A percentile compares a stretch with the other conserved stretches of the same genome.
These are phyloP conservation scores for Tauraco erythrolophus DNA, from an alignment of 2,113 vertebrate genomes.

Conservation along the genomic window DNA sequence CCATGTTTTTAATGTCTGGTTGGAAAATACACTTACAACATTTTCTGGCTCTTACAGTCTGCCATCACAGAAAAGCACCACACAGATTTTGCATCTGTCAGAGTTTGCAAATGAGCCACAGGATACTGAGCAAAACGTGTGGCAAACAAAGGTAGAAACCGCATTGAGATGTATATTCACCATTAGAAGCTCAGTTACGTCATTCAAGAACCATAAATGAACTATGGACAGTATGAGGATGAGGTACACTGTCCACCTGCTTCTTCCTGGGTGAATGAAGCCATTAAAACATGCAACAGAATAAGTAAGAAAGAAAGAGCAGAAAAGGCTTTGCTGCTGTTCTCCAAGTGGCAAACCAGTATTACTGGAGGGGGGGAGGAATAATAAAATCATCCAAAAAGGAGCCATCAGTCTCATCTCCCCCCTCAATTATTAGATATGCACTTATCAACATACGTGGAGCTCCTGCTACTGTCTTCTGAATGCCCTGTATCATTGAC, in stretches of 20 bases:
- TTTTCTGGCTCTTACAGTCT: conserved; percentile 17
- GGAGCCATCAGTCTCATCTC: neutral
- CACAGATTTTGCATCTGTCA: neutral
- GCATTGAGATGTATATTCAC: neutral
- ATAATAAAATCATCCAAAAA: neutral
- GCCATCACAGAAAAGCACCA: conserved; percentile 31
- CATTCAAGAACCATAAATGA: neutral
- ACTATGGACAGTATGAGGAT: neutral
- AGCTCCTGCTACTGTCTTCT: neutral
- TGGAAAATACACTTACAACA: neutral
- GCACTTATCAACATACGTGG: accelerated
- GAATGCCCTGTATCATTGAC: neutral
- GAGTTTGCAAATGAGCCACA: conserved; percentile 36
- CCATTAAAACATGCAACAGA: neutral
- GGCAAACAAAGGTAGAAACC: conserved; percentile 26
- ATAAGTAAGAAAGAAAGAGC: neutral
- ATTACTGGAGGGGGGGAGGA: neutral
- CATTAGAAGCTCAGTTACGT: neutral
- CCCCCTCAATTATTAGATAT: neutral
- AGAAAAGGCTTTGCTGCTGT: neutral
- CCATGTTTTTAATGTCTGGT: conserved; percentile 2
- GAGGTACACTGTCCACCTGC: neutral
- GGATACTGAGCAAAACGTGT: neutral
- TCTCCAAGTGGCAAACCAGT: neutral
- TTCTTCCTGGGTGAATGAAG: neutral